Evolutionary conservation across 2,113 vertebrate genomes (phyloP), one percentile per base, ranked within the genome.

Genomic region (Paraplagusia blochii): DNA sequence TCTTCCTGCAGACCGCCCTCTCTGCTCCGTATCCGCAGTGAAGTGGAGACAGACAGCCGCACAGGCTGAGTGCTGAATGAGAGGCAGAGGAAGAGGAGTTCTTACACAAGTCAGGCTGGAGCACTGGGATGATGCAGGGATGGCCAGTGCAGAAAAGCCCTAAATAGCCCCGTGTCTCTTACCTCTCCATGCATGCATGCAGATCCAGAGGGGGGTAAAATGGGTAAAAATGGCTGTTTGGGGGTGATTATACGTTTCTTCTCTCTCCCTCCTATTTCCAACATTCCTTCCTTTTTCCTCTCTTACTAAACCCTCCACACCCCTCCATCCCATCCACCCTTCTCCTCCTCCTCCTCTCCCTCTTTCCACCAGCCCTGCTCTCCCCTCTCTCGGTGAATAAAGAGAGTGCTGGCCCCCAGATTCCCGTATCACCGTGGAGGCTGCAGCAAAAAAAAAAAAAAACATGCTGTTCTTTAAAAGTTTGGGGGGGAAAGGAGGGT

Each of bases 171-270:
- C 22, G 5, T 29, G 44, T 69, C 68, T 81, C 76, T 77, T 82
- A 78, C 75, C 77, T 82, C 60, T 50, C 79, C 61, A 77, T 40
- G 38, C 11, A 40, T 29, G 22, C 11, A 40, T 74, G 63, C 81
- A 68, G 69, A 85, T 80, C 81, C 83, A 69, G 78, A 72, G 78
- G 68, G 68, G 65, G 78, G 74, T 68, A 73, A 83, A 87, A 74
- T 62, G 78, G 77, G 67, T 69, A 76, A 87, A 81, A 81, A 69
- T 34, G 79, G 79, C 77, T 87, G 81, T 86, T 88, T 87, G 80
- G 78, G 80, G 78, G 78, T 80, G 86, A 85, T 82, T 84, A 80
- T 77, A 80, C 79, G 81, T 75, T 79, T 76, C 61, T 73, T 33
- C 43, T 63, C 44, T 34, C 38, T 40, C 10, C 44, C 61, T 45